phyloP scores from a whole-genome alignment of 2,113 vertebrate genomes.

The Dissostichus mawsoni region DNA sequence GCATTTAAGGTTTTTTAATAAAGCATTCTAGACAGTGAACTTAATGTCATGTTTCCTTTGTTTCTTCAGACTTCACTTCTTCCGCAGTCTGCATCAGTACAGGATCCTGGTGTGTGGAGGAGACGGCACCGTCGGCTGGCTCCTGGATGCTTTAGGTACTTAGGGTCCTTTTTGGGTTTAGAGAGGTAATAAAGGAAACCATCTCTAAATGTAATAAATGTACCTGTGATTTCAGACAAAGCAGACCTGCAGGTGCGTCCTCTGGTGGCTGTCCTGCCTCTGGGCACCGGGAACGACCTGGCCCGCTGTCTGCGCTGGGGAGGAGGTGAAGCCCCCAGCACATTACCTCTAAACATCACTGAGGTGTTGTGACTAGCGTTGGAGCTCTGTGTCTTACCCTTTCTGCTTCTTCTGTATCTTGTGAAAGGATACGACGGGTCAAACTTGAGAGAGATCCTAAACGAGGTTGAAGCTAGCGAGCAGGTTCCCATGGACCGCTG shows the following conservation, averaged over 20 bases:
- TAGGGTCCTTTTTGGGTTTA: background rate
- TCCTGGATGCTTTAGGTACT: conserved; percentile 92
- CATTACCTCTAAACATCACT: background rate
- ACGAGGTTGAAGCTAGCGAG: conserved; percentile 86
- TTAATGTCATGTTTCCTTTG: background rate
- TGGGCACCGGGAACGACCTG: conserved; percentile 89
- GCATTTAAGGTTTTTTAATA: too few relatives aligned
- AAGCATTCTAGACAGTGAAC: too few relatives aligned
- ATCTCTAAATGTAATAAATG: conserved; percentile 4
- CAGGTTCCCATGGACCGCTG: conserved; percentile 90
- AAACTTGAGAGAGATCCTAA: conserved; percentile 89
- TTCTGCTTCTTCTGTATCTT: background rate
- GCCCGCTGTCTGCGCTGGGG: conserved; percentile 94
- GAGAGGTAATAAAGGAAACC: background rate
- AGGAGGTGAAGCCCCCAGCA: conserved; percentile 83
- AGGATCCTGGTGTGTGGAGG: conserved; percentile 93
- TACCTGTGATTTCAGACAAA: conserved; percentile 83
- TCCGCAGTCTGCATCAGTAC: conserved; percentile 86
- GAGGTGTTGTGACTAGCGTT: background rate
- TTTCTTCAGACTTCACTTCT: conserved; percentile 87
- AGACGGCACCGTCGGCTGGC: conserved; percentile 95
- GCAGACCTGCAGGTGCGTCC: conserved; percentile 84
- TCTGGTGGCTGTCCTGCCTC: conserved; percentile 86
- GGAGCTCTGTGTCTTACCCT: background rate
- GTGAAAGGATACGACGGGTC: conserved; percentile 90